Base-by-base conservation (phyloP, 2,113 vertebrate genomes). In the Phycodurus eques region DNA sequence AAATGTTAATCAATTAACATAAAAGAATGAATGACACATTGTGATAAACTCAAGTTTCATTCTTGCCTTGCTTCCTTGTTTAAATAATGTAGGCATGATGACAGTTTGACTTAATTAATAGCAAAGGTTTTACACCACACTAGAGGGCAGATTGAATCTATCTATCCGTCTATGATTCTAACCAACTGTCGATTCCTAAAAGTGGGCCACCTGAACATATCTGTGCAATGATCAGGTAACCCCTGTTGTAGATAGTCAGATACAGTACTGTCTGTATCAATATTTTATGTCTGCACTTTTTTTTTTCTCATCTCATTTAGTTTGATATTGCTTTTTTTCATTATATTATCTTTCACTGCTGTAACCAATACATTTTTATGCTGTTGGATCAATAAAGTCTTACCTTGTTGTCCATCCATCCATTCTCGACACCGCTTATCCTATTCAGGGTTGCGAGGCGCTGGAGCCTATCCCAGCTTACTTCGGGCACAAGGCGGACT, bases 21-120 rank as follows among this genome's bases (percentile, higher is more conserved):
- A 39, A 76, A 74, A 80, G 68, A 82, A 72, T 46, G 53, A 76
- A 72, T 46, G 53, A 76, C 68, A 78, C 60, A 76, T 43, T 62
- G 43, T 73, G 67, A 46, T 56, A 73, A 31, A 76, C 69, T 72
- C n/a, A 51, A 57, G 64, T 74, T 77, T 72, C 71, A 53, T 64
- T 77, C 61, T 66, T 71, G 47, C 19, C 22, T 78, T 61, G 54
- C 15, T 65, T 77, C 27, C 27, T 80, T 71, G 57, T 47, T 71
- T 69, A 73, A n/a, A 70, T 39, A 67, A 49, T 62, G 49, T 61
- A 17, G 31, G 68, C 61, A 70, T 44, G 42, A 62, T 54, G 67
- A 64, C 44, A 9, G 51, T 51, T 67, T 49, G 47, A 33, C 13
- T 64, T 61, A 20, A 67, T 80, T 20, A 35, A 68, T 60, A 44